Evolutionary conservation across 2,113 vertebrate genomes (phyloP).

Genomic region (Eulacestoma nigropectus): DNA sequence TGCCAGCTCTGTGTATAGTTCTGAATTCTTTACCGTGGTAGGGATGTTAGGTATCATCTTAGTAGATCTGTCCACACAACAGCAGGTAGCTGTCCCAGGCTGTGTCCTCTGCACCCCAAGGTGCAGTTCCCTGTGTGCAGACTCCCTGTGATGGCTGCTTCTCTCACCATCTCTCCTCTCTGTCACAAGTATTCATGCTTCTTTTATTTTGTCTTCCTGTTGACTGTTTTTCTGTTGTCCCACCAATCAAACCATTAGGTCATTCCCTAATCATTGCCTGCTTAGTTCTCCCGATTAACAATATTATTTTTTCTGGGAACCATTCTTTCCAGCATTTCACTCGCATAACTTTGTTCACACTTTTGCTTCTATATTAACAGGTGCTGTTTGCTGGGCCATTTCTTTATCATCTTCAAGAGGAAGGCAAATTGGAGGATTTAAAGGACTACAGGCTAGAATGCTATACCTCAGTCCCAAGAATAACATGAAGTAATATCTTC

Average conservation of each 20-base stretch:
- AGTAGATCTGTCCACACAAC: not conserved
- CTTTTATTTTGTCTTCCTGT: not conserved
- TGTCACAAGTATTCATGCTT: not conserved
- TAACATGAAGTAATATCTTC: not conserved
- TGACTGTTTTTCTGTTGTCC: not conserved
- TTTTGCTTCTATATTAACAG: not conserved
- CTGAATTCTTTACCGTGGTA: not conserved
- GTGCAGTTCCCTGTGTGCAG: not conserved
- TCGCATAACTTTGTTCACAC: not conserved
- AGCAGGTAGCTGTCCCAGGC: not conserved
- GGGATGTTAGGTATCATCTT: not conserved
- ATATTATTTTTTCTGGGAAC: not conserved
- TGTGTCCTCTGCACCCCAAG: not conserved
- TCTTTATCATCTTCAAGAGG: not conserved
- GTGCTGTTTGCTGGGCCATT: not conserved
- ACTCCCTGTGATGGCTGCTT: not conserved
- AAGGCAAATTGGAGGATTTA: not conserved
- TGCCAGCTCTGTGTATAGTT: not conserved
- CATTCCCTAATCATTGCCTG: not conserved
- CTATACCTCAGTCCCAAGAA: not conserved
- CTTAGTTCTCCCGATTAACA: not conserved
- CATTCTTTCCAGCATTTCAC: not conserved
- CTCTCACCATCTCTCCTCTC: accelerated
- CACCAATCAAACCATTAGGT: not conserved
- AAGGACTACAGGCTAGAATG: not conserved